A percentile compares a stretch with the other conserved stretches of the same genome.
Conservation (phyloP, 2,797 vertebrate species). For the Cyclopterus lumpus region DNA sequence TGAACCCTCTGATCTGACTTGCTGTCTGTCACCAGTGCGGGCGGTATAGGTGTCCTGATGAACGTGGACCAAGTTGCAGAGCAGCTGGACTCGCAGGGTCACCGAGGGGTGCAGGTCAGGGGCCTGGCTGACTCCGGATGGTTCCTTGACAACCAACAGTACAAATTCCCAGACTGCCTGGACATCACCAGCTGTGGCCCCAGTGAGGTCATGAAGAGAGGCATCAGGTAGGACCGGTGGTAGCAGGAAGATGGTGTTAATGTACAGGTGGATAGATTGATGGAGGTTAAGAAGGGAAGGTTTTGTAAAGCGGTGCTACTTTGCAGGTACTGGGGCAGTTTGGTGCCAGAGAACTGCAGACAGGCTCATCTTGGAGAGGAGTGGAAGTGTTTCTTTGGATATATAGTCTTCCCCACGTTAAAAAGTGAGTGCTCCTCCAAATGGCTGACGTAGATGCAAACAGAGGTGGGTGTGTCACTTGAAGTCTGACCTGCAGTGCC, state of each 20-base stretch:
- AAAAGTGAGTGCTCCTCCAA: constrained; percentile 85
- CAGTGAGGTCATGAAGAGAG: constrained; percentile 84
- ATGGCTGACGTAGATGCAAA: not conserved
- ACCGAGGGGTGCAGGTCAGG: constrained; percentile 88
- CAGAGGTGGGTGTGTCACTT: not conserved
- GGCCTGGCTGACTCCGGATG: constrained; percentile 92
- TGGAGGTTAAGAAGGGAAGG: not conserved
- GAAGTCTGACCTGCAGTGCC: not conserved
- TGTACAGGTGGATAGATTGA: not conserved
- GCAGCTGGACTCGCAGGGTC: constrained; percentile 88
- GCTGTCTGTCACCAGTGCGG: constrained; percentile 82
- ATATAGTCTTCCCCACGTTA: constrained; percentile 92
- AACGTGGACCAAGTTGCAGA: constrained; percentile 94
- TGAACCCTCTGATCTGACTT: not conserved
- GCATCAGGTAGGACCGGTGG: constrained; percentile 77
- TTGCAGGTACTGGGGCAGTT: constrained; percentile 90
- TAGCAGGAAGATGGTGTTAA: not conserved
- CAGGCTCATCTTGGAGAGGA: constrained; percentile 91
- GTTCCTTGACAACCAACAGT: constrained; percentile 93
- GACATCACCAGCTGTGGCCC: constrained; percentile 88
- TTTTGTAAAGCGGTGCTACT: not conserved
- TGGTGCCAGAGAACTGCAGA: constrained; percentile 91
- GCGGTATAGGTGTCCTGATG: constrained; percentile 92
- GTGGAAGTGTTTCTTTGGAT: constrained; percentile 97
- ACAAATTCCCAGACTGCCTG: constrained; percentile 88